These are phyloP conservation scores for Exocentrus adspersus DNA, from an alignment of 2,888 invertebrate genomes.

Conservation along the genomic window DNA sequence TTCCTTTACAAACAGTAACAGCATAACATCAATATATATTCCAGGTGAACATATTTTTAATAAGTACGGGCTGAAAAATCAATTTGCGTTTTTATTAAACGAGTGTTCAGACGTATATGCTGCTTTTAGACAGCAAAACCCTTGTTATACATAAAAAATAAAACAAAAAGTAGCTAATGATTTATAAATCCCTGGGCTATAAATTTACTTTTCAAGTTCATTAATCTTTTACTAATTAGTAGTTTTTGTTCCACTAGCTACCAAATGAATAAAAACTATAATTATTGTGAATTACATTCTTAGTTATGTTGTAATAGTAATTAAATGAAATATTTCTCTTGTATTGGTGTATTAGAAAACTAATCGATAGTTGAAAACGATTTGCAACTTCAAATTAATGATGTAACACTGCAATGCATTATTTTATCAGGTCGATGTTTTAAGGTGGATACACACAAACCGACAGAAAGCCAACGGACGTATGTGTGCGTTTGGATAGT, in stretches of 20 bases:
- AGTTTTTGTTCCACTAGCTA: slow-evolving; percentile 17
- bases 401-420: too few species aligned
- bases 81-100: too few species aligned
- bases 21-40: too few species aligned
- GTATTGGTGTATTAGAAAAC: slow-evolving; percentile 4
- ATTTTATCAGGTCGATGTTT: too few species aligned
- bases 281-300: slow-evolving; percentile 14
- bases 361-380: slow-evolving; percentile 8
- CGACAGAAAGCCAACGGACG: too few species aligned
- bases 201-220: slow-evolving; percentile 19
- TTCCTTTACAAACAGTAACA: too few species aligned
- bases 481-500: too few species aligned
- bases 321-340: slow-evolving; percentile 12
- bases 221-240: slow-evolving; percentile 25
- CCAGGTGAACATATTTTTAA: too few species aligned
- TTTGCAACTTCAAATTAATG: neutral
- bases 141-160: slow-evolving; percentile 4
- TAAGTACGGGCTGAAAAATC: too few species aligned
- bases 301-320: slow-evolving; percentile 18
- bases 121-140: neutral
- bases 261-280: slow-evolving; percentile 15
- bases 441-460: too few species aligned
- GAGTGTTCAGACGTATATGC: too few species aligned
- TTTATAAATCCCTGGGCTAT: slow-evolving; percentile 10
- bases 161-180: slow-evolving; percentile 4